Evolutionary conservation across 2,888 invertebrate species (phyloP), one percentile per base, ranked within the genome.

Genomic region (Cynaeus angustus): DNA sequence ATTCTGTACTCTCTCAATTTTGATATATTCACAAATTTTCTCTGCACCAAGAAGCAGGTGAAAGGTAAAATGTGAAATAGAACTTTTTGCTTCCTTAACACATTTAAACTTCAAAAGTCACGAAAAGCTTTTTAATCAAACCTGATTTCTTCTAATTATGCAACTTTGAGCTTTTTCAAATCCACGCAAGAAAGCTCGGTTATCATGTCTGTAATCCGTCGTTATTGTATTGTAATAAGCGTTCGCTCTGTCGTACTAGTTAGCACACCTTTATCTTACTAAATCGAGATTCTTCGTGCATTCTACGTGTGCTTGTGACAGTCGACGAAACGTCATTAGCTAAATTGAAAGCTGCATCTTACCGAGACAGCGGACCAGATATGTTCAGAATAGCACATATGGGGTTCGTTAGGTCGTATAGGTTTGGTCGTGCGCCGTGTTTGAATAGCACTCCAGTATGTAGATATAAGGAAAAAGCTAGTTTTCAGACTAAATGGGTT

Each of bases 271-370:
- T 81, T 81, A 81, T 81, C 79, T 81, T 77, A 78, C 79, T 79
- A 82, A 81, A 82, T 82, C 81, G 82, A 81, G 77, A 82, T 81
- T 81, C 81, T 79, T 76, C 76, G 77, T 81, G 79, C 82, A 82
- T 83, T 82, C 82, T 81, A 79, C 83, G 84, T 84, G 81, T 84
- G 84, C 83, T 82, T 81, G 83, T 83, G 85, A 85, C 85, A 84
- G 84, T 83, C 84, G 83, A 84, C 82, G 83, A 84, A 84, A 84
- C 83, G 84, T 85, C 85, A 85, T 85, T 85, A 85, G 85, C 84
- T 81, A 85, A 85, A 85, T 85, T 85, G 85, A 85, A 85, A 84
- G 85, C 84, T 84, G 84, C 85, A 85, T 85, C 84, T 85, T 84
- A 82, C 80, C 79, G 76, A 76, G 80, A 81, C 81, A 82, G 81